phyloP scores from a whole-genome alignment of 2,797 vertebrate genomes.

The Chrysocyon brachyurus region DNA sequence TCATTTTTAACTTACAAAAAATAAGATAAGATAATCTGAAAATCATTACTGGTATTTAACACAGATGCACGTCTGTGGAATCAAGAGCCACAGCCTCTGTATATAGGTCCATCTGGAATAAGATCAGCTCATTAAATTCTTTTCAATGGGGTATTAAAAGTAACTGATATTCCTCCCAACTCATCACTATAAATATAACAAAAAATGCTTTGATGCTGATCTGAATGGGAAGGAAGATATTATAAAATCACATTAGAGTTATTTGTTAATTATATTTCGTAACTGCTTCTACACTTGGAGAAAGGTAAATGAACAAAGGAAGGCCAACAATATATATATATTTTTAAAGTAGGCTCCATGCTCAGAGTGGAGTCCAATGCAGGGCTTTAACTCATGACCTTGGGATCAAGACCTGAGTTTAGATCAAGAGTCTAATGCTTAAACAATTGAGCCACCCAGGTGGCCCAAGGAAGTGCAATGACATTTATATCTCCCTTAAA shows the following conservation, averaged over 20 bases:
- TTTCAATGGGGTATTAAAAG: background rate
- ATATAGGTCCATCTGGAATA: background rate
- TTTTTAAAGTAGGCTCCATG: background rate
- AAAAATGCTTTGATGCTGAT: background rate
- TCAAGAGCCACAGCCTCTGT: background rate
- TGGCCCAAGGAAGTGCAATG: background rate
- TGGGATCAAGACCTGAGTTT: background rate
- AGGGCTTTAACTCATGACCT: background rate
- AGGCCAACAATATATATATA: background rate
- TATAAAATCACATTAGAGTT: background rate
- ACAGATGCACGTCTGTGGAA: background rate
- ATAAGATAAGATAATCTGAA: constrained; percentile 25
- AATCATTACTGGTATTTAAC: constrained; percentile 8
- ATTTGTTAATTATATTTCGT: constrained; percentile 26
- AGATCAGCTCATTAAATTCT: background rate
- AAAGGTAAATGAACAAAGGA: background rate
- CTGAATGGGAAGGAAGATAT: background rate
- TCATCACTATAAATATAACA: background rate
- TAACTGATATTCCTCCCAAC: background rate
- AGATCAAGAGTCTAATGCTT: background rate
- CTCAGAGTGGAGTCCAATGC: background rate
- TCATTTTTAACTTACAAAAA: constrained; percentile 61
- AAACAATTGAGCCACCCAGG: background rate
- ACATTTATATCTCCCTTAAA: constrained; percentile 47
- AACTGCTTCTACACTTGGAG: background rate